These are phyloP conservation scores for Cosmia pyralina DNA, from an alignment of 2,888 invertebrate species.

Conservation along the genomic window DNA sequence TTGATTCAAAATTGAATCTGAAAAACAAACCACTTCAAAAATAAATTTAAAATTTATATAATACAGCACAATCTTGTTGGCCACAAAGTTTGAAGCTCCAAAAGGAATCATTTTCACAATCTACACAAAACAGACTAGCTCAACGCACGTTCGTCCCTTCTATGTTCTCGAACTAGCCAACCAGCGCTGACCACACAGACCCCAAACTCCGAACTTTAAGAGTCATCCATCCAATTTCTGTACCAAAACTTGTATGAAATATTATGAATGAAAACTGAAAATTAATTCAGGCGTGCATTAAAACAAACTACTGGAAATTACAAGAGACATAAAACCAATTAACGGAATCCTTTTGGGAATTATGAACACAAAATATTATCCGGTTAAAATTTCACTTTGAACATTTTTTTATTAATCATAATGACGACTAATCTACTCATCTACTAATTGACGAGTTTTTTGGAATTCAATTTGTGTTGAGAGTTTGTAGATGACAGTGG, in stretches of 20 bases:
- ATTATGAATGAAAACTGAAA: slow-evolving; percentile 51
- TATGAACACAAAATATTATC: slow-evolving; percentile 47
- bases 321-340: slow-evolving; percentile 64
- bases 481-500: slow-evolving; percentile 3
- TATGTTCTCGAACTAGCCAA: slow-evolving; percentile 32
- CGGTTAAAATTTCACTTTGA: slow-evolving; percentile 38
- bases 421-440: slow-evolving; percentile 35
- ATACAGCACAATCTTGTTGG: slow-evolving; percentile 20
- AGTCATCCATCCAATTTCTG: slow-evolving; percentile 40
- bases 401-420: slow-evolving; percentile 42
- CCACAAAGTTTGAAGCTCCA: slow-evolving; percentile 16
- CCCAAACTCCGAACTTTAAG: slow-evolving; percentile 42
- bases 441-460: slow-evolving; percentile 20
- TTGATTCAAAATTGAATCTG: not conserved
- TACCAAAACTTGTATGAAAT: slow-evolving; percentile 39
- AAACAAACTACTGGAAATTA: slow-evolving; percentile 56
- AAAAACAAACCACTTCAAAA: not conserved
- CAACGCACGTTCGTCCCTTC: slow-evolving; percentile 1
- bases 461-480: slow-evolving; percentile 15
- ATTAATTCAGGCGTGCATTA: slow-evolving; percentile 54
- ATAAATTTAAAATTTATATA: too few relatives aligned
- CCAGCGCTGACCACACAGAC: slow-evolving; percentile 45
- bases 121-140: slow-evolving; percentile 22
- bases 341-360: slow-evolving; percentile 47
- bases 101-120: slow-evolving; percentile 43